phyloP scores from a whole-genome alignment of 30 jellyfish, hydroid and myxozoan species.

The Chrysaora quinquecirrha region DNA sequence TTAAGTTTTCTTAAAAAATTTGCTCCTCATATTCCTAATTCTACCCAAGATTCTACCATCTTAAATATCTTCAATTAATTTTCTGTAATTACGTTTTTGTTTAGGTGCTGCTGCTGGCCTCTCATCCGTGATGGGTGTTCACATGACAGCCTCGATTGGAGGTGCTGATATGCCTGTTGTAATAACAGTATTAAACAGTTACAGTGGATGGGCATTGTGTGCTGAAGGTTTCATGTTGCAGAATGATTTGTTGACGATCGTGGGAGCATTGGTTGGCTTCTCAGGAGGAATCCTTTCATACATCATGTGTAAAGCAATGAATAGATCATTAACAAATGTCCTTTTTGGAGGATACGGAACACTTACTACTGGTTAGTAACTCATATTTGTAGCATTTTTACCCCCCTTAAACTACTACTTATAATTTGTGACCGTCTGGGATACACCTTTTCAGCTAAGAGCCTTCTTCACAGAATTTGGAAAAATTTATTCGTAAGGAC shows the following conservation, averaged over 20 bases:
- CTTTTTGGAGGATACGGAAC: conserved; percentile 98
- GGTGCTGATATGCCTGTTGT: conserved; percentile 99
- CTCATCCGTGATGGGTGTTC: conserved; percentile 96
- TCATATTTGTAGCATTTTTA: no score
- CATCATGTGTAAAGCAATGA: conserved; percentile 98
- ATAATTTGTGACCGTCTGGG: no score
- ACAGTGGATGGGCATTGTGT: conserved; percentile 99
- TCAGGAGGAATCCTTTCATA: conserved; percentile 96
- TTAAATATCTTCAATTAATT: no score
- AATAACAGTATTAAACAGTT: conserved; percentile 93
- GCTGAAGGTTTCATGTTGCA: conserved; percentile 98
- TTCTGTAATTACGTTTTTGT: no score
- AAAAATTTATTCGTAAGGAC: no score
- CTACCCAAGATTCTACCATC: no score
- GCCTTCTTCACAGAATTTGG: no score
- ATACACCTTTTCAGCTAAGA: no score
- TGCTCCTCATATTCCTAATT: no score
- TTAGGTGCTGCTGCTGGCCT: conserved; percentile 93
- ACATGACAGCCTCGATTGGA: conserved; percentile 98
- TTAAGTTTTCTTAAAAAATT: no score
- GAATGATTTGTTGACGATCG: conserved; percentile 90
- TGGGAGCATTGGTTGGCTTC: conserved; percentile 97
- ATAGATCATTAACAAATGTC: conserved; percentile 88
- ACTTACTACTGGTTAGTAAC: conserved; percentile 79
- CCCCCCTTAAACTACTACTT: no score